phyloP scores from a whole-genome alignment of 2,888 invertebrate species.

The Acanthoscelides obtectus region DNA sequence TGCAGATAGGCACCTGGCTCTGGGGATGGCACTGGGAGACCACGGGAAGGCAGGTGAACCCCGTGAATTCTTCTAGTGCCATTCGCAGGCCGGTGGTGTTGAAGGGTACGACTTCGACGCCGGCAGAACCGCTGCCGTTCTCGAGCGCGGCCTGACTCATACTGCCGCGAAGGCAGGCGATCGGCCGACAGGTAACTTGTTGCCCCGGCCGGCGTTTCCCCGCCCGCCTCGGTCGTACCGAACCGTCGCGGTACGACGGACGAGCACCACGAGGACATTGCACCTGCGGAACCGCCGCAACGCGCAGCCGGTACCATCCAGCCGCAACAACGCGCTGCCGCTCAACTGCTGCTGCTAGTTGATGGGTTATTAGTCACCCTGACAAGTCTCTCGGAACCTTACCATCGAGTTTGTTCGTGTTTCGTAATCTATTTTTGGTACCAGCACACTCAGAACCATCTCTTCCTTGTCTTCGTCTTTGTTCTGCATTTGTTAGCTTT shows the following conservation, averaged over 20 bases:
- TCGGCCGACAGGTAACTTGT: constrained; percentile 43
- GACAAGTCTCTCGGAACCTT: constrained; percentile 36
- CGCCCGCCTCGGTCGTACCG: constrained; percentile 29
- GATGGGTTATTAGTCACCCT: constrained; percentile 43
- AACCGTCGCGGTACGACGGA: neutral
- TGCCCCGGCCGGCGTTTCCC: constrained; percentile 26
- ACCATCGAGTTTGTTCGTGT: constrained; percentile 13
- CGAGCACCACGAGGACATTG: constrained; percentile 42
- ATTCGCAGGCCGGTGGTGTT: constrained; percentile 57
- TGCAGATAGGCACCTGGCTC: constrained; percentile 31
- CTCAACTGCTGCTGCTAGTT: constrained; percentile 27
- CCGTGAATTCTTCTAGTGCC: constrained; percentile 87
- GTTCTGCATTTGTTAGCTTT: too few relatives aligned
- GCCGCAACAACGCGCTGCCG: neutral
- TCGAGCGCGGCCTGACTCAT: constrained; percentile 36
- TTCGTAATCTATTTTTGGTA: constrained; percentile 1
- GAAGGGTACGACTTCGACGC: constrained; percentile 10
- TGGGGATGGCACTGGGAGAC: constrained; percentile 66
- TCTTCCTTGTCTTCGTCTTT: too few relatives aligned
- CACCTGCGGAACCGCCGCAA: constrained; percentile 42
- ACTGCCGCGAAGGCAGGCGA: constrained; percentile 35
- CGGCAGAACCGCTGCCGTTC: constrained; percentile 19
- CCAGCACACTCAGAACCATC: too few relatives aligned
- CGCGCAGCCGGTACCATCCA: neutral
- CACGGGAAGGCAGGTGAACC: constrained; percentile 61